phyloP scores from a whole-genome alignment of 1,140 invertebrate genomes.

The Pseudomyrmex sp. region DNA sequence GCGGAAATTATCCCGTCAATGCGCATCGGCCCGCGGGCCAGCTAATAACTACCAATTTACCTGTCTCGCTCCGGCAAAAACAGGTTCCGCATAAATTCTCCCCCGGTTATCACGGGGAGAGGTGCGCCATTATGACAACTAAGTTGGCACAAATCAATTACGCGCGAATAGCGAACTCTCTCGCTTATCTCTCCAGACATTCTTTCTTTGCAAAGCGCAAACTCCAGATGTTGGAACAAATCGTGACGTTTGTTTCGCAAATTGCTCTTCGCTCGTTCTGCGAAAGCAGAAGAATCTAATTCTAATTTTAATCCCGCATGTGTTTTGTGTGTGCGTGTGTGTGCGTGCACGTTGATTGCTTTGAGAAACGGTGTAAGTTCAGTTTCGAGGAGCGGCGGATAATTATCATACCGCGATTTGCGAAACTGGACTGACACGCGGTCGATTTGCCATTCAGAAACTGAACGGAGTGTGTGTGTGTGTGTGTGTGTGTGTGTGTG shows the following conservation, averaged over 20 bases:
- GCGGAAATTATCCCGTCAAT: slow-evolving; percentile 76
- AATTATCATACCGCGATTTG: not conserved
- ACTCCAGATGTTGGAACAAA: not conserved
- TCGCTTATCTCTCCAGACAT: not conserved
- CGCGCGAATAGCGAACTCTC: slow-evolving; percentile 42
- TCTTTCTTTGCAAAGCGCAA: not conserved
- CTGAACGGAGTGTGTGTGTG: not conserved
- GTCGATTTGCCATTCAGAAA: not conserved
- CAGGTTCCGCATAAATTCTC: slow-evolving; percentile 80
- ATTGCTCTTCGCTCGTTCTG: slow-evolving; percentile 3
- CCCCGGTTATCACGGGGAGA: slow-evolving; percentile 66
- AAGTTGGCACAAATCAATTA: slow-evolving; percentile 76
- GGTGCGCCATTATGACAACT: slow-evolving; percentile 76
- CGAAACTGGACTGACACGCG: not conserved
- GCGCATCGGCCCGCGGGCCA: slow-evolving; percentile 66
- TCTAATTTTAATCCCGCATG: not conserved
- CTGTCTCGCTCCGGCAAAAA: slow-evolving; percentile 75
- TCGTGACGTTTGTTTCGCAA: not conserved
- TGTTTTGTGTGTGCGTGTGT: not conserved
- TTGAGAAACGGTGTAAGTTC: not conserved
- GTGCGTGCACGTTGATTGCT: not conserved
- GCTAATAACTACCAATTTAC: slow-evolving; percentile 82
- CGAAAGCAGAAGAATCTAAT: not conserved
- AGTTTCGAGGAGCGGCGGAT: not conserved
- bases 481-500: not conserved